phyloP scores from a whole-genome alignment of 2,888 invertebrate genomes.

The Priocnemis perturbator region DNA sequence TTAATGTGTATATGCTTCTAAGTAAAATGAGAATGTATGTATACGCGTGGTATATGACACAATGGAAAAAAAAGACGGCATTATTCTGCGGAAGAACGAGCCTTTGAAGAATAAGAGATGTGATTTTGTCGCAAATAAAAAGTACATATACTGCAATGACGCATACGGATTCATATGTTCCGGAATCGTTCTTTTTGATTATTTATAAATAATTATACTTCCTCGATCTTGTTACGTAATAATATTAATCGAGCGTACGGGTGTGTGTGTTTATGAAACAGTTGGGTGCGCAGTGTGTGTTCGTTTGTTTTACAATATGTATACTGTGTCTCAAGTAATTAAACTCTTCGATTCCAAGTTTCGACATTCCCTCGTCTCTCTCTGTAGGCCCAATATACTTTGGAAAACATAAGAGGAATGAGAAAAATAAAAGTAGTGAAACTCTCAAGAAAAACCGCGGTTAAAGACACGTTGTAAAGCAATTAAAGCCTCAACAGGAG shows the following conservation, averaged over 20 bases:
- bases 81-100: too few species aligned
- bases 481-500: constrained; percentile 58
- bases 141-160: constrained; percentile 30
- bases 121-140: constrained; percentile 22
- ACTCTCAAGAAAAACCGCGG: constrained; percentile 47
- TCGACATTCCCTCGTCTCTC: constrained; percentile 12
- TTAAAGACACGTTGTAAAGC: constrained; percentile 62
- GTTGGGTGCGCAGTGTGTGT: constrained; percentile 29
- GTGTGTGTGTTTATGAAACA: constrained; percentile 20
- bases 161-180: constrained; percentile 13
- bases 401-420: constrained; percentile 28
- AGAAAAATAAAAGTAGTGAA: constrained; percentile 40
- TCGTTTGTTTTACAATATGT: constrained; percentile 14
- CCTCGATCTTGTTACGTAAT: background rate
- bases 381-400: constrained; percentile 34
- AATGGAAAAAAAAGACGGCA: constrained; percentile 12
- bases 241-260: constrained; percentile 21
- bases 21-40: constrained; percentile 52
- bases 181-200: constrained; percentile 2
- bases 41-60: constrained; percentile 20
- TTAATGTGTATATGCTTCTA: constrained; percentile 24
- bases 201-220: background rate
- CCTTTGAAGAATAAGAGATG: constrained; percentile 19
- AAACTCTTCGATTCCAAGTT: constrained; percentile 12
- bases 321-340: constrained; percentile 36